Percentiles rank a stretch among this genome's conserved stretches.
phyloP scores from a whole-genome alignment of 2,797 vertebrate species.

The Psittacula echo region DNA sequence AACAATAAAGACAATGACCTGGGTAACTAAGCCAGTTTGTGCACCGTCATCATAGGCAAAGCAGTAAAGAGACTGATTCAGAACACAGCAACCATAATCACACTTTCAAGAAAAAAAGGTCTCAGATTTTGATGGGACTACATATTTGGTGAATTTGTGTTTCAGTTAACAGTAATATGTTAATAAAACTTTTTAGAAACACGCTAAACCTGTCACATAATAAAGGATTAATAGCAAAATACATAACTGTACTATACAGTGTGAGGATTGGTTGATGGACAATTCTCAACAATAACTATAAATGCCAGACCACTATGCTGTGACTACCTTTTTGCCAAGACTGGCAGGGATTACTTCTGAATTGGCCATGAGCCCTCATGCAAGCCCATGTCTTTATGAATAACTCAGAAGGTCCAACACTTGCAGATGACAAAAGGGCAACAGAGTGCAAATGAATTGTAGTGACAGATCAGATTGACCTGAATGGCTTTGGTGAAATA shows the following conservation, averaged over 20 bases:
- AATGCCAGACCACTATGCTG: background rate
- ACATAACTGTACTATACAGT: background rate
- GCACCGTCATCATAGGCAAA: background rate
- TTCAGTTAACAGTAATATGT: background rate
- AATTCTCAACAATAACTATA: background rate
- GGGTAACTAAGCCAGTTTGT: background rate
- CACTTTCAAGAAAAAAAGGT: background rate
- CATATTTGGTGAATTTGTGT: background rate
- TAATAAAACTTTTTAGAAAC: background rate
- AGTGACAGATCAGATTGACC: background rate
- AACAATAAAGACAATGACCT: background rate
- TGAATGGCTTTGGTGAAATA: background rate
- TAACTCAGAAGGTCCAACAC: background rate
- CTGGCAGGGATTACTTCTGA: background rate
- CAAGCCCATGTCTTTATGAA: background rate
- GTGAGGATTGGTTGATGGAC: background rate
- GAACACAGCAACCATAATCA: background rate
- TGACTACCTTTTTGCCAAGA: background rate
- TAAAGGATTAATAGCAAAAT: background rate
- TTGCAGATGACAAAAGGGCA: background rate
- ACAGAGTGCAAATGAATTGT: background rate
- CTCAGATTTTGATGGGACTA: background rate
- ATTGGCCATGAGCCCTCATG: background rate
- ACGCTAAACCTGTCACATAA: background rate
- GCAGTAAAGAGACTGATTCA: background rate